phyloP scores from a whole-genome alignment of 1,140 invertebrate genomes.

The Mycetomoellerius zeteki region DNA sequence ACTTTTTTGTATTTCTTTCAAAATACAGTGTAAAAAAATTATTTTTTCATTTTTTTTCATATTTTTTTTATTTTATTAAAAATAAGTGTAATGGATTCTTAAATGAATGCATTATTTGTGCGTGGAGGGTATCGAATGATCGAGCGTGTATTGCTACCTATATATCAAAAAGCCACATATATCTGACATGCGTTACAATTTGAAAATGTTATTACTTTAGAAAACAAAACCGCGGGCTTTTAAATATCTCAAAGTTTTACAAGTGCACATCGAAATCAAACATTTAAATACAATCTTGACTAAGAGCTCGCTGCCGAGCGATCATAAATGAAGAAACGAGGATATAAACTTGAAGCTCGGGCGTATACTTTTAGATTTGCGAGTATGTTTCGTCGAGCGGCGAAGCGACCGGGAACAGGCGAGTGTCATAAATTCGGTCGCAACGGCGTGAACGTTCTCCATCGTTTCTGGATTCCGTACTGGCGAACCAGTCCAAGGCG shows the following conservation, averaged over 20 bases:
- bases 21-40: too few species aligned
- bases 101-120: background rate
- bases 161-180: background rate
- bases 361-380: slow-evolving; percentile 33
- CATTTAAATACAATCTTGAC: slow-evolving; percentile 39
- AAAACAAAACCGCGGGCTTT: background rate
- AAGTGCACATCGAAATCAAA: slow-evolving; percentile 6
- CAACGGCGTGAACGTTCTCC: slow-evolving; percentile 20
- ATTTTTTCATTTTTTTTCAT: too few species aligned
- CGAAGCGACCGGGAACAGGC: background rate
- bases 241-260: slow-evolving; percentile 10
- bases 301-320: background rate
- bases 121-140: background rate
- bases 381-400: background rate
- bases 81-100: too few species aligned
- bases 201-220: background rate
- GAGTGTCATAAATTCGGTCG: slow-evolving; percentile 35
- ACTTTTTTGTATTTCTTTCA: too few species aligned
- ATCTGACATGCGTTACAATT: background rate
- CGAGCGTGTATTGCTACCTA: background rate
- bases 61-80: too few species aligned
- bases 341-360: background rate
- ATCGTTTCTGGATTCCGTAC: slow-evolving; percentile 29
- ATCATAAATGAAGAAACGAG: slow-evolving; percentile 37
- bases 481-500: slow-evolving; percentile 15